phyloP scores from a whole-genome alignment of 2,888 invertebrate species.

The Thalpophila matura region DNA sequence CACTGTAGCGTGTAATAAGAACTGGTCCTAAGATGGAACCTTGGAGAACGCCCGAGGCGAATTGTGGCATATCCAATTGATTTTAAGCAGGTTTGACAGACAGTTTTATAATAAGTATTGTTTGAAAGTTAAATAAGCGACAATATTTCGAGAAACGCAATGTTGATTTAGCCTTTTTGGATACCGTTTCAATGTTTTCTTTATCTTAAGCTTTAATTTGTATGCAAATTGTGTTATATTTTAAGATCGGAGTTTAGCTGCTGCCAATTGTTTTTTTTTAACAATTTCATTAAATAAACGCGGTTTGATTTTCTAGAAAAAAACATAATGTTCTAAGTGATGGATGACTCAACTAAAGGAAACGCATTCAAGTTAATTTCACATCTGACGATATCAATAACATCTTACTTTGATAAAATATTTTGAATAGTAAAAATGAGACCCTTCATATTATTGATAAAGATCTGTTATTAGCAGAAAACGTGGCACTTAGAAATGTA shows the following conservation, averaged over 20 bases:
- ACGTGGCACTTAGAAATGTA: too few relatives aligned
- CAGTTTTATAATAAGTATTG: slow-evolving; percentile 39
- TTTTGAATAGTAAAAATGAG: slow-evolving; percentile 12
- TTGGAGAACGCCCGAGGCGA: slow-evolving; percentile 54
- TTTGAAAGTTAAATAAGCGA: slow-evolving; percentile 31
- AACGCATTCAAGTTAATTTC: slow-evolving; percentile 4
- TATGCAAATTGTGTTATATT: slow-evolving; percentile 18
- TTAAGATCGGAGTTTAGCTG: not conserved
- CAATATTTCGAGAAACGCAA: slow-evolving; percentile 4
- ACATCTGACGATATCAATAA: slow-evolving; percentile 13
- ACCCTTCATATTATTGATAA: slow-evolving; percentile 1
- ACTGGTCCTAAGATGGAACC: slow-evolving; percentile 61
- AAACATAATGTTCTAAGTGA: not conserved
- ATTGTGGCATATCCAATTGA: slow-evolving; percentile 46
- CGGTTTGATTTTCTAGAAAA: too few relatives aligned
- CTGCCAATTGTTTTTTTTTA: not conserved
- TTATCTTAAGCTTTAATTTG: slow-evolving; percentile 14
- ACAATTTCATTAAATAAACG: too few relatives aligned
- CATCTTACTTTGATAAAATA: slow-evolving; percentile 13
- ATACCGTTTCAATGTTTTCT: slow-evolving; percentile 1
- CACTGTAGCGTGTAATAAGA: slow-evolving; percentile 60
- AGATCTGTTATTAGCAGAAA: not conserved
- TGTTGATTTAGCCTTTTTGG: slow-evolving; percentile 9
- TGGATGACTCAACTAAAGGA: not conserved
- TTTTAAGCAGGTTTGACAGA: slow-evolving; percentile 48